Evolutionary conservation across 2,888 invertebrate species (phyloP), one percentile per base, ranked within the genome.

Genomic region (Achlya flavicornis): DNA sequence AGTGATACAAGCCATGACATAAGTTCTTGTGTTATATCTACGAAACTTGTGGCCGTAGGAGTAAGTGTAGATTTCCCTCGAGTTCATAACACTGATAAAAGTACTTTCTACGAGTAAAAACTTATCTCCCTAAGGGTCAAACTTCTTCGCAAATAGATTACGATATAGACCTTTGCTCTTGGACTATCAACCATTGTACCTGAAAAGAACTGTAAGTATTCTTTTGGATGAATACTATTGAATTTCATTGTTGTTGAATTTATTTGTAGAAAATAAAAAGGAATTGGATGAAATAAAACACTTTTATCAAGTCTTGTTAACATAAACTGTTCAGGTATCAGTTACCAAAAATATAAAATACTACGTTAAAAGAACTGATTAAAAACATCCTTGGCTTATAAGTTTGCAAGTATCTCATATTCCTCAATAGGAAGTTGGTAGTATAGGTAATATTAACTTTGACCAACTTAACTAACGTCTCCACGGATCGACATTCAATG

Each of bases 81-180:
- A 80, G 88, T 65, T 79, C 74, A 77, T 83, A 83, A 82, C 71
- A 81, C 77, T 80, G 80, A 81, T 86, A 85, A 85, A 87, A 88
- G 82, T 85, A 83, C 83, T 81, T 82, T 78, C 74, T 60, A 75
- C 75, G 77, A 85, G 81, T 83, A 82, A 83, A 85, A 87, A 87
- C 81, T 87, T 86, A 72, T 71, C 67, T 78, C 83, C 80, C 83
- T 32, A 66, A 69, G 75, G 83, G 69, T 63, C 63, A 59, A 85
- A 87, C 80, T 87, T 88, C 76, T 79, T 77, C 76, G 69, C 79
- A 83, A 86, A 87, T 88, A 85, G 83, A 87, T 87, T 86, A 85
- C 78, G 78, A 79, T 72, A 73, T 78, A 80, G 77, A 73, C 73
- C 69, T 76, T 74, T 71, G 64, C 69, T 66, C 66, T 64, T 69